phyloP scores from a whole-genome alignment of 2,113 vertebrate genomes.

The Bostrychus sinensis region DNA sequence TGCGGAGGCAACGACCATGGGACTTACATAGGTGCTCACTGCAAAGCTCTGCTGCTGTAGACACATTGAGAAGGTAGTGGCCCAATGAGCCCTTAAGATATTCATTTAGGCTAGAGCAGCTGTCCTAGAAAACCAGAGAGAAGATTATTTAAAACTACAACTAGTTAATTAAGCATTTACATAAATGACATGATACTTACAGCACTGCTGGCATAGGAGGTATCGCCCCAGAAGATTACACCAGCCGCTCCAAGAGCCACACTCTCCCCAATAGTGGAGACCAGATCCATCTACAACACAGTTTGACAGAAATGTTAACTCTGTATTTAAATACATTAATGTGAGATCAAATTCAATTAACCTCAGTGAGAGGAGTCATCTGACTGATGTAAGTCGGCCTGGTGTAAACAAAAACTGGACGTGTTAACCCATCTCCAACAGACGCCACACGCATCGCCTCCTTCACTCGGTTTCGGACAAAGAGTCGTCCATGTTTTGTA shows the following conservation, averaged over 20 bases:
- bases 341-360: conserved; percentile 46
- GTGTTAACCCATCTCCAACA: conserved; percentile 68
- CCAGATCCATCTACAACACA: conserved; percentile 77
- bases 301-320: conserved; percentile 23
- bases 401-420: conserved; percentile 83
- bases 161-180: background rate
- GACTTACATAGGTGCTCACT: conserved; percentile 82
- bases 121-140: conserved; percentile 71
- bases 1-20: conserved; percentile 87
- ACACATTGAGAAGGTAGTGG: conserved; percentile 89
- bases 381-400: conserved; percentile 79
- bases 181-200: conserved; percentile 63
- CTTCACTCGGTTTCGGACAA: conserved; percentile 77
- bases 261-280: conserved; percentile 84
- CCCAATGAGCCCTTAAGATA: conserved; percentile 86
- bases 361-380: conserved; percentile 74
- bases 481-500: conserved; percentile 71
- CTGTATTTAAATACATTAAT: background rate
- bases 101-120: conserved; percentile 83
- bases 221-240: conserved; percentile 84
- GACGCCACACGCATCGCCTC: conserved; percentile 82
- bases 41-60: conserved; percentile 83
- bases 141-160: conserved; percentile 4
- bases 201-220: conserved; percentile 74
- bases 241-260: conserved; percentile 83